phyloP scores from a whole-genome alignment of 2,888 invertebrate species.

The Doris montereyensis region DNA sequence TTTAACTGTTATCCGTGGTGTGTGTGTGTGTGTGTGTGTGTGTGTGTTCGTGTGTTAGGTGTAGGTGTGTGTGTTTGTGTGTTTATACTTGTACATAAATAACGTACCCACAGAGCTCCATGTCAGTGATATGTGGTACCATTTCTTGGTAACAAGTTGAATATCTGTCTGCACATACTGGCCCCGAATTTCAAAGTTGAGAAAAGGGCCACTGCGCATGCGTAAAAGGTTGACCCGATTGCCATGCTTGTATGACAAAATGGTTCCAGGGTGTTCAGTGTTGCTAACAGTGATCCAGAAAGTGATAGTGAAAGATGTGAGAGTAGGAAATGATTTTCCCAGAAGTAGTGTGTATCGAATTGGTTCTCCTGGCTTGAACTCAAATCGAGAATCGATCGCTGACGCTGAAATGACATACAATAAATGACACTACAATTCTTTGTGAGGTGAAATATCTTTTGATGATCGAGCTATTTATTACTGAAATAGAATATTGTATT shows the following conservation, averaged over 20 bases:
- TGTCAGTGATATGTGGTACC: constrained; percentile 68
- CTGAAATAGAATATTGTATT: no score
- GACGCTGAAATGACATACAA: constrained; percentile 59
- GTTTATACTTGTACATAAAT: no score
- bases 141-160: constrained; percentile 52
- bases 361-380: constrained; percentile 57
- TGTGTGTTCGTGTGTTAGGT: no score
- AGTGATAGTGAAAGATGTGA: constrained; percentile 66
- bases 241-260: constrained; percentile 64
- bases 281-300: constrained; percentile 66
- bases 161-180: constrained; percentile 52
- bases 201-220: constrained; percentile 59
- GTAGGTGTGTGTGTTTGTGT: no score
- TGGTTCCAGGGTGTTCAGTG: constrained; percentile 49
- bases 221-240: constrained; percentile 52
- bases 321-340: constrained; percentile 67
- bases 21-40: no score
- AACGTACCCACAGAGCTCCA: constrained; percentile 51
- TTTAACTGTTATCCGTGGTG: no score
- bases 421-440: no score
- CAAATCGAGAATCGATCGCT: constrained; percentile 67
- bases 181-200: constrained; percentile 57
- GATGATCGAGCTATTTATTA: no score
- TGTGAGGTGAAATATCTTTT: no score
- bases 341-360: constrained; percentile 64